Evolutionary conservation across 2,888 invertebrate genomes (phyloP).

Genomic region (Portevinia maculata): DNA sequence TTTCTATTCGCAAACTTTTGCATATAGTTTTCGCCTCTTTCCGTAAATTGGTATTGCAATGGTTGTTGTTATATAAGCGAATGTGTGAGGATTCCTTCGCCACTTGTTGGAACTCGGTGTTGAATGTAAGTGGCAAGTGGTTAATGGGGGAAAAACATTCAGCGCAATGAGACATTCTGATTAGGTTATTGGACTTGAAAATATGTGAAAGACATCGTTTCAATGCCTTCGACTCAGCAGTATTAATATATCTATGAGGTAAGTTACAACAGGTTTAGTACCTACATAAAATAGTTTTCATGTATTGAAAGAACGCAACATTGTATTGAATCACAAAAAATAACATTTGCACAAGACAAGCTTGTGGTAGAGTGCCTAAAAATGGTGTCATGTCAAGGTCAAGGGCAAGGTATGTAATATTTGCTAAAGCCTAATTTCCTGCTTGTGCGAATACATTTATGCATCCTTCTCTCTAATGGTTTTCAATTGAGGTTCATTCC

Average conservation of each 20-base stretch:
- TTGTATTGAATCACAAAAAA: background rate
- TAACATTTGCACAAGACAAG: background rate
- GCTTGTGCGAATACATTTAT: too few relatives aligned
- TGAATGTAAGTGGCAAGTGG: slow-evolving; percentile 31
- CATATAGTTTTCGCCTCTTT: slow-evolving; percentile 45
- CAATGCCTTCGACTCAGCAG: slow-evolving; percentile 14
- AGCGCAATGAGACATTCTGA: slow-evolving; percentile 19
- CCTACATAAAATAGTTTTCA: background rate
- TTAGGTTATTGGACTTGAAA: slow-evolving; percentile 38
- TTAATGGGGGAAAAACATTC: slow-evolving; percentile 45
- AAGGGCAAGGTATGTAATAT: too few relatives aligned
- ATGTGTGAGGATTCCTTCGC: slow-evolving; percentile 42
- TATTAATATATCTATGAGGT: background rate
- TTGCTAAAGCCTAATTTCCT: too few relatives aligned
- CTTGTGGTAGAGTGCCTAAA: too few relatives aligned
- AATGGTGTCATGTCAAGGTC: too few relatives aligned
- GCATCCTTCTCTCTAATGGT: too few relatives aligned
- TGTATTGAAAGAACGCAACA: background rate
- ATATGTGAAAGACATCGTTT: slow-evolving; percentile 43
- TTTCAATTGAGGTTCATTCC: too few relatives aligned
- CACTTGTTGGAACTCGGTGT: slow-evolving; percentile 23
- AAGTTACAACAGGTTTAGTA: background rate
- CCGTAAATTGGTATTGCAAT: slow-evolving; percentile 23
- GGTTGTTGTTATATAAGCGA: slow-evolving; percentile 13
- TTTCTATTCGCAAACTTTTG: slow-evolving; percentile 45